These are phyloP conservation scores for Eretmochelys imbricata DNA, from an alignment of 2,113 vertebrate genomes.

Conservation along the genomic window DNA sequence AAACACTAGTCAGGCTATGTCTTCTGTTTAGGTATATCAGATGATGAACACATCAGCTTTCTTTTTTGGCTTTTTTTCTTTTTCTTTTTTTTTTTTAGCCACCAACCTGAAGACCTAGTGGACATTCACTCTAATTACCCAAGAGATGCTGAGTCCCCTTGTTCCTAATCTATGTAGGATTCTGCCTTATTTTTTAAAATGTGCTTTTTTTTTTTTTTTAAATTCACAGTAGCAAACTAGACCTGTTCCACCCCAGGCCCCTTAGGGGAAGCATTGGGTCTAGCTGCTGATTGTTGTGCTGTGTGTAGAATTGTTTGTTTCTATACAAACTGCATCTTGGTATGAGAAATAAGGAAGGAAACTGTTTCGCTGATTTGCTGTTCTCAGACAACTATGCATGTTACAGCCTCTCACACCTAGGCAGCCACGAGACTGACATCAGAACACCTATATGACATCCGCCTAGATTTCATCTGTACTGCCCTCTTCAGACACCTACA, in stretches of 20 bases:
- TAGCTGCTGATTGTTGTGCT: neutral
- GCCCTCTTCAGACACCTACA: neutral
- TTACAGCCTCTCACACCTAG: neutral
- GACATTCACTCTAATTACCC: neutral
- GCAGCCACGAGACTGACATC: accelerated
- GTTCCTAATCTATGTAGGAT: neutral
- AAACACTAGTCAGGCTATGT: neutral
- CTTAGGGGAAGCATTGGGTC: neutral
- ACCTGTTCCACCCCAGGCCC: neutral
- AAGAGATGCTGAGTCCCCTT: neutral
- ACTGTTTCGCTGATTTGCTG: neutral
- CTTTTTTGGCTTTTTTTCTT: too few species aligned
- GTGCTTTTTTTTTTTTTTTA: neutral
- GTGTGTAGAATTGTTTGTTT: neutral
- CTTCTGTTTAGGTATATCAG: neutral
- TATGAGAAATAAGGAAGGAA: neutral
- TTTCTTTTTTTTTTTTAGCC: neutral
- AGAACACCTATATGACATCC: neutral
- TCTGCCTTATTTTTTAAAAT: neutral
- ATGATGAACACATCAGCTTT: neutral
- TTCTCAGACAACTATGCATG: neutral
- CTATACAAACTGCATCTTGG: neutral
- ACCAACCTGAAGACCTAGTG: neutral
- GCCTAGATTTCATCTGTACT: neutral
- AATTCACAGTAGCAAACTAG: neutral